Conservation (phyloP, 1,140 invertebrate genomes). For the Harpegnathos saltator region DNA sequence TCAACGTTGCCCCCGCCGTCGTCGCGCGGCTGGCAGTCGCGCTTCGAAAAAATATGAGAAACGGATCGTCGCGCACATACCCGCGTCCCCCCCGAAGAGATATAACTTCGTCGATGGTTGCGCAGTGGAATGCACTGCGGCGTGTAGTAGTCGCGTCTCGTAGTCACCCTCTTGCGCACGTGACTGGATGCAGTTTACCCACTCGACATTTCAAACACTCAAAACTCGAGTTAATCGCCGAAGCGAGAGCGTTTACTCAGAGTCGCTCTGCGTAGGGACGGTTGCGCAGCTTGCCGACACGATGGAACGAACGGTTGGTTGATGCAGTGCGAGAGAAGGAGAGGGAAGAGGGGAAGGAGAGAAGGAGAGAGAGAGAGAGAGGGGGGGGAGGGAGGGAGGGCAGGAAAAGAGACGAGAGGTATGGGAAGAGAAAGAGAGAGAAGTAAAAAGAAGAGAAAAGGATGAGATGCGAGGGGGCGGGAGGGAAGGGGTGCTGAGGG, state of each 20-base stretch:
- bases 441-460: conserved; percentile 9
- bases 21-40: background rate
- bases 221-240: conserved; percentile 82
- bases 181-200: conserved; percentile 80
- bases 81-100: conserved; percentile 5
- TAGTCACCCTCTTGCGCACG: conserved; percentile 76
- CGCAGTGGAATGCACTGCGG: conserved; percentile 29
- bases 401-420: conserved; percentile 12
- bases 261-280: conserved; percentile 55
- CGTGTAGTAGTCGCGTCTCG: conserved; percentile 51
- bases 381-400: conserved; percentile 29
- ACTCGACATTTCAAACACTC: conserved; percentile 81
- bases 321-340: conserved; percentile 28
- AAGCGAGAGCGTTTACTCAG: conserved; percentile 79
- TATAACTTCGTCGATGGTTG: conserved; percentile 43
- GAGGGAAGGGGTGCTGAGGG: conserved; percentile 30
- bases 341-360: conserved; percentile 26
- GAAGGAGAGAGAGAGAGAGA: conserved; percentile 18
- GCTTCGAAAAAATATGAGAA: conserved; percentile 16
- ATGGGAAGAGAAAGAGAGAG: conserved; percentile 26
- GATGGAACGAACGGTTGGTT: conserved; percentile 49
- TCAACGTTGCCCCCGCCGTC: background rate
- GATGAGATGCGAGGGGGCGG: conserved; percentile 10
- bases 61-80: background rate
- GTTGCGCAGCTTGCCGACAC: conserved; percentile 59